These are phyloP conservation scores for Urocynchramus pylzowi DNA, from an alignment of 2,113 vertebrate species.

Conservation along the genomic window DNA sequence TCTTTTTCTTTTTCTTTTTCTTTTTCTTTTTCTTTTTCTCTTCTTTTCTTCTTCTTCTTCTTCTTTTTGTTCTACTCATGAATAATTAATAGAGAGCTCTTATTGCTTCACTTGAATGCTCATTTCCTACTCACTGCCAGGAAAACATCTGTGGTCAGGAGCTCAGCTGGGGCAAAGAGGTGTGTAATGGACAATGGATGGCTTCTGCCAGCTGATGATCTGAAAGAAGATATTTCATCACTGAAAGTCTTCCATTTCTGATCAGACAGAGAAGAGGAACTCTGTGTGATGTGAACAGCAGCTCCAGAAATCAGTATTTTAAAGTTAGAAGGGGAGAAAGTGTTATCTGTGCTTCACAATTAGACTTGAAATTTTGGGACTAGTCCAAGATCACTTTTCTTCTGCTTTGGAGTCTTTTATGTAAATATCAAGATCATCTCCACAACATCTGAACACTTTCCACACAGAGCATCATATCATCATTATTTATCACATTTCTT, in stretches of 20 bases:
- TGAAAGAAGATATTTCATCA: neutral
- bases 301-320: neutral
- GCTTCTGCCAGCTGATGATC: neutral
- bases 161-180: neutral
- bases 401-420: neutral
- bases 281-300: neutral
- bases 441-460: neutral
- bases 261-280: neutral
- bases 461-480: neutral
- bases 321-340: neutral
- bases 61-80: neutral
- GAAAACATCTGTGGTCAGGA: neutral
- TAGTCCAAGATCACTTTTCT: neutral
- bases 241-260: neutral
- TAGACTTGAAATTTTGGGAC: neutral
- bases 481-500: neutral
- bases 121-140: neutral
- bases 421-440: neutral
- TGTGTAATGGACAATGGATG: neutral
- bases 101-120: neutral
- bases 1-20: too few relatives aligned
- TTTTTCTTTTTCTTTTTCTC: neutral
- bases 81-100: neutral
- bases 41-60: neutral
- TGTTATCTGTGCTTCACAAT: neutral